Evolutionary conservation across 2,797 vertebrate species (phyloP).

Genomic region (Siniperca obscura): DNA sequence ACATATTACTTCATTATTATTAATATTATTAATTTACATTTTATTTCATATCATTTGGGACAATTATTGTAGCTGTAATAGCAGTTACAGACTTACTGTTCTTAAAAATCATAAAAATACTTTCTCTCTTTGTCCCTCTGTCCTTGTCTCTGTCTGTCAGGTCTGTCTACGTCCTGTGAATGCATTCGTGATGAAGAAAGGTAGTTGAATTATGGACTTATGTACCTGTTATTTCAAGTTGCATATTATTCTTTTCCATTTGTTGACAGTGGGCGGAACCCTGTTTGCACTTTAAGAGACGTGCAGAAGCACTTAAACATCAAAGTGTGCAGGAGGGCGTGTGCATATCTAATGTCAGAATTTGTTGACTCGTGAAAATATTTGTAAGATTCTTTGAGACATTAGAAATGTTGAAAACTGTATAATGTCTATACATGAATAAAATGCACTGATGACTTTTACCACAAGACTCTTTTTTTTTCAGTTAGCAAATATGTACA

Average conservation of each 20-base stretch:
- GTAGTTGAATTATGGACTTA: constrained; percentile 1
- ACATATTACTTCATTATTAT: neutral
- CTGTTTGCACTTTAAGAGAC: constrained; percentile 18
- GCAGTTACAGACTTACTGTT: neutral
- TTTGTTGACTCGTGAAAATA: neutral
- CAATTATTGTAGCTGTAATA: neutral
- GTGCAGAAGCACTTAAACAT: neutral
- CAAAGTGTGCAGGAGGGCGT: neutral
- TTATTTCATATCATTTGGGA: neutral
- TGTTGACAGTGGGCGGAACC: constrained; percentile 30
- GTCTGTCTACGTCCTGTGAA: neutral
- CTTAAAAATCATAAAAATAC: neutral
- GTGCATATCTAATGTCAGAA: neutral
- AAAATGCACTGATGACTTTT: constrained; percentile 25
- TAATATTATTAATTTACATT: neutral
- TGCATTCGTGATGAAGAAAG: neutral
- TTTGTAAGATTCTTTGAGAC: neutral
- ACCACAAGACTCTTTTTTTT: neutral
- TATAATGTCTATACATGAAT: neutral
- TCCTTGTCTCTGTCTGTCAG: neutral
- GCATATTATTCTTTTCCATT: neutral
- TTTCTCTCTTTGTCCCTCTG: neutral
- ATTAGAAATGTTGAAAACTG: neutral
- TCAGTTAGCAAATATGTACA: neutral
- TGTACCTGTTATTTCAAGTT: neutral